A percentile compares a stretch with the other conserved stretches of the same genome.
phyloP scores from a whole-genome alignment of 2,888 invertebrate genomes.

The Protodeltote pygarga region DNA sequence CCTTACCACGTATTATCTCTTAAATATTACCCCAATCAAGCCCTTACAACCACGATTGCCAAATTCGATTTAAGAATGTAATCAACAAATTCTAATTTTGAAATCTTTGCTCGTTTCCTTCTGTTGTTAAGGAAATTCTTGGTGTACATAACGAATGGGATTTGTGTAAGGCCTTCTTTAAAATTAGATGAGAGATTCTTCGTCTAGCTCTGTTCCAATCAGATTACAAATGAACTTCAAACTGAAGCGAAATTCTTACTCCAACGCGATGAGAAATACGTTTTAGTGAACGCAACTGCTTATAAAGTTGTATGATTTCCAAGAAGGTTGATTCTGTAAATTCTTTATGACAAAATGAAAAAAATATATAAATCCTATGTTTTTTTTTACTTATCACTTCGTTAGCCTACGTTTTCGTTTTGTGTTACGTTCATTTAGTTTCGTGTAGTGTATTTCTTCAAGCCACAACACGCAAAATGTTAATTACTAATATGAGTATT shows the following conservation, averaged over 20 bases:
- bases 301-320: neutral
- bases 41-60: neutral
- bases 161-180: slow-evolving; percentile 14
- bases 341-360: too few relatives aligned
- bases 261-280: slow-evolving; percentile 5
- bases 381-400: too few relatives aligned
- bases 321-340: slow-evolving; percentile 1
- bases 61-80: neutral
- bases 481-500: too few relatives aligned
- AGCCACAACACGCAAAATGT: too few relatives aligned
- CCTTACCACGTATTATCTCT: too few relatives aligned
- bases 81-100: neutral
- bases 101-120: neutral
- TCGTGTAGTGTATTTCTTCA: too few relatives aligned
- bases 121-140: neutral
- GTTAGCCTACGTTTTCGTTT: too few relatives aligned
- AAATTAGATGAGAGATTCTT: slow-evolving; percentile 42
- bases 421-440: too few relatives aligned
- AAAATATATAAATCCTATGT: too few relatives aligned
- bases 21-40: too few relatives aligned
- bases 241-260: slow-evolving; percentile 36
- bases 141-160: neutral
- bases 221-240: slow-evolving; percentile 41
- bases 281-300: slow-evolving; percentile 1
- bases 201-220: slow-evolving; percentile 39